phyloP scores from a whole-genome alignment of 1,140 invertebrate species.

The Lasaia peninsularis region DNA sequence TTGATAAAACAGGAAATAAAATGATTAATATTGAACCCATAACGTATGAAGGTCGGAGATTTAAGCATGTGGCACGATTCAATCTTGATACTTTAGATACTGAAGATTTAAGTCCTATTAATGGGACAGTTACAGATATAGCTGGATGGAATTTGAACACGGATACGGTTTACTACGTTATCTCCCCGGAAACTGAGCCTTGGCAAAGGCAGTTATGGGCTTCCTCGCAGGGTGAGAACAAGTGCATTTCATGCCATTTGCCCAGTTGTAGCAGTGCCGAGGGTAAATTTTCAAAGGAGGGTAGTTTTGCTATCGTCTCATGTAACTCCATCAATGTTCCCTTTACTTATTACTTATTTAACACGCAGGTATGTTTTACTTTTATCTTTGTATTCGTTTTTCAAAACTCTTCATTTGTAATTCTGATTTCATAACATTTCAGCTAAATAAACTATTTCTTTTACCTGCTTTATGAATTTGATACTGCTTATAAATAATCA shows the following conservation, averaged over 20 bases:
- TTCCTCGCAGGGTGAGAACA: conserved; percentile 43
- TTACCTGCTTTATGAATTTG: no score
- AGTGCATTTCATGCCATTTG: conserved; percentile 71
- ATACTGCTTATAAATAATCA: no score
- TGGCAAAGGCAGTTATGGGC: conserved; percentile 77
- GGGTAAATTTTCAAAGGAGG: conserved; percentile 45
- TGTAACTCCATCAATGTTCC: conserved; percentile 52
- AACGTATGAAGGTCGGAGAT: conserved; percentile 48
- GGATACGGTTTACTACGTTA: conserved; percentile 74
- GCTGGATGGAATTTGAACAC: conserved; percentile 70
- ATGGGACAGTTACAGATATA: conserved; percentile 68
- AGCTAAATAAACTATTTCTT: no score
- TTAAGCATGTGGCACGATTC: conserved; percentile 61
- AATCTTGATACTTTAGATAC: conserved; percentile 48
- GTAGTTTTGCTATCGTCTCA: conserved; percentile 47
- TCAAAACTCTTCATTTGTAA: no score
- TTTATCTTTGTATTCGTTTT: neutral
- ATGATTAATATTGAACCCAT: conserved; percentile 63
- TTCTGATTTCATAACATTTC: no score
- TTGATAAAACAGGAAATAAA: conserved; percentile 66
- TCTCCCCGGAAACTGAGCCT: conserved; percentile 63
- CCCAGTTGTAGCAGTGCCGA: conserved; percentile 47
- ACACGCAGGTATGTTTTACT: conserved; percentile 37
- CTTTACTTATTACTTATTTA: conserved; percentile 51
- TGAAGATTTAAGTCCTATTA: conserved; percentile 81